A percentile compares a stretch with the other conserved stretches of the same genome.
phyloP scores from a whole-genome alignment of 2,113 vertebrate genomes.

The Pollimyrus isidori region DNA sequence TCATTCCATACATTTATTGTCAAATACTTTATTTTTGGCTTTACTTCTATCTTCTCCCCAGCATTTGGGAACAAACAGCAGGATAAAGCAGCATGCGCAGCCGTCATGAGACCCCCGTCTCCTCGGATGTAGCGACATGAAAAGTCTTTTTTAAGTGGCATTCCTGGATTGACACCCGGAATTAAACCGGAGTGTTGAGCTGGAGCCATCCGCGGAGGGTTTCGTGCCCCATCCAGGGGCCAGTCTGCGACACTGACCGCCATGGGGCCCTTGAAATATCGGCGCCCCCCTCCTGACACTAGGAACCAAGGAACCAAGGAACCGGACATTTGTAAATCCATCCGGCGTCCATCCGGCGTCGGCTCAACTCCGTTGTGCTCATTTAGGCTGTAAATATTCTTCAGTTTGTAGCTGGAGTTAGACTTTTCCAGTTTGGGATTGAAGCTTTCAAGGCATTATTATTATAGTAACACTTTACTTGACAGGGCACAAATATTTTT shows the following conservation, averaged over 20 bases:
- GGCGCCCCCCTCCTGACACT: not conserved
- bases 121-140: not conserved
- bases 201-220: not conserved
- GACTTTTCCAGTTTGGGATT: not conserved
- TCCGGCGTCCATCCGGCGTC: not conserved
- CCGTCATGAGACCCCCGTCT: not conserved
- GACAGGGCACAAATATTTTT: no score
- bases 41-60: not conserved
- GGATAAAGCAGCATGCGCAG: not conserved
- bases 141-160: not conserved
- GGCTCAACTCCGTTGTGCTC: not conserved
- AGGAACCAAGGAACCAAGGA: not conserved
- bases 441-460: not conserved
- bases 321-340: not conserved
- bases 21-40: not conserved
- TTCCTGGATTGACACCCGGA: conserved; percentile 4
- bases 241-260: not conserved
- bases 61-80: not conserved
- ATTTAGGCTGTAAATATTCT: conserved; percentile 19
- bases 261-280: not conserved
- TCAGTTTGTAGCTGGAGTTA: not conserved
- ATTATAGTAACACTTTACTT: not conserved
- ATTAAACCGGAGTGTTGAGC: not conserved
- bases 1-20: not conserved
- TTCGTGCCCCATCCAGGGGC: not conserved